Evolutionary conservation across 2,888 invertebrate genomes (phyloP).

Genomic region (Campaea margaritaria): DNA sequence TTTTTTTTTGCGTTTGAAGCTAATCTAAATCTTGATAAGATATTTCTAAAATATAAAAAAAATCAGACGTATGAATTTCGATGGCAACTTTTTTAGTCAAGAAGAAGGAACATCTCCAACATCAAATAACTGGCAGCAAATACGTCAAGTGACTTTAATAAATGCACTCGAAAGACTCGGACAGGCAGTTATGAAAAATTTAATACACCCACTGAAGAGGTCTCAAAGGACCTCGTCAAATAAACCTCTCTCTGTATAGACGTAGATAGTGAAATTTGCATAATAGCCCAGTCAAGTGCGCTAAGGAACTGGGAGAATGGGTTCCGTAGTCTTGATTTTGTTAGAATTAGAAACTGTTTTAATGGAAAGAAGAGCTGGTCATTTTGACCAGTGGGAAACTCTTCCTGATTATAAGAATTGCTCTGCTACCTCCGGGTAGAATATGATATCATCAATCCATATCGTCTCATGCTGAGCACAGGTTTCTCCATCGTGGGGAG

Average conservation of each 20-base stretch:
- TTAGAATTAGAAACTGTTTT: not conserved
- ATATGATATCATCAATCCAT: no score
- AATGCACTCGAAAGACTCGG: conserved; percentile 59
- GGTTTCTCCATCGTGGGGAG: no score
- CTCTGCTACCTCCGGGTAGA: no score
- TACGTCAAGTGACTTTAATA: conserved; percentile 46
- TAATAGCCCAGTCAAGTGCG: conserved; percentile 45
- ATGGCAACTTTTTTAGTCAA: no score
- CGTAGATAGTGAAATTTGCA: conserved; percentile 78
- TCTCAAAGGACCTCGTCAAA: conserved; percentile 71
- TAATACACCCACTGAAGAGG: conserved; percentile 71
- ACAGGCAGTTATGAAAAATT: conserved; percentile 79
- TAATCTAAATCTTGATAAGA: no score
- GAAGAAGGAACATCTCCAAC: conserved; percentile 38
- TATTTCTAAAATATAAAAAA: no score
- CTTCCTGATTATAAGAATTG: no score
- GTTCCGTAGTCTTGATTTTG: conserved; percentile 15
- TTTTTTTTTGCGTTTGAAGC: no score
- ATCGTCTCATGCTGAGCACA: no score
- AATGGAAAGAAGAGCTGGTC: no score
- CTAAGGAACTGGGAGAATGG: conserved; percentile 1
- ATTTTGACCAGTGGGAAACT: no score
- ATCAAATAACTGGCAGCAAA: conserved; percentile 46
- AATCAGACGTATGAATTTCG: no score
- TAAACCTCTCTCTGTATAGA: conserved; percentile 78